A percentile compares a stretch with the other conserved stretches of the same genome.
Evolutionary conservation across 1,140 invertebrate species (phyloP).

Genomic region (Penaeus vannamei): DNA sequence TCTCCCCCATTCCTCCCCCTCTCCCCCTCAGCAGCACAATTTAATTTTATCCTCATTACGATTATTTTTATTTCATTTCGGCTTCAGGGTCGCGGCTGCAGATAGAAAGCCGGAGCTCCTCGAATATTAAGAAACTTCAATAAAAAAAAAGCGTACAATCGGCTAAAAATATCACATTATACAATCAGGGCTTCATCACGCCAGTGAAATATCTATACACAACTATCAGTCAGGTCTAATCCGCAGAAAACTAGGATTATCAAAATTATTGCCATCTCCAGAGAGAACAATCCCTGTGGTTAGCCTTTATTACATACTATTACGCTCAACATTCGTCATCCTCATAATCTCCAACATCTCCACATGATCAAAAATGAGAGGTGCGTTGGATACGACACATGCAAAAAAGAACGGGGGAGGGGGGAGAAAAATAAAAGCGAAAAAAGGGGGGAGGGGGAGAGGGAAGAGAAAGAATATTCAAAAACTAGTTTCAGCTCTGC

Average conservation of each 20-base stretch:
- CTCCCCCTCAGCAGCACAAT: too few species aligned
- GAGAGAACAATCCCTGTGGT: conserved; percentile 18
- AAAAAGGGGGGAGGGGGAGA: neutral
- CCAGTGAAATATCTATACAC: neutral
- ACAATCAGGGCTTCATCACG: neutral
- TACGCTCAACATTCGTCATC: conserved; percentile 32
- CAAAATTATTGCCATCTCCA: conserved; percentile 22
- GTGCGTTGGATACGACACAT: conserved; percentile 3
- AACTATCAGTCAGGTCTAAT: conserved; percentile 25
- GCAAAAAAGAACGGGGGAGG: neutral
- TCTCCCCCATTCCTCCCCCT: too few species aligned
- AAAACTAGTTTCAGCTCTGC: neutral
- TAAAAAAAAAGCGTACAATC: neutral
- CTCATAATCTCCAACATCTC: conserved; percentile 28
- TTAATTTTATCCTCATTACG: too few species aligned
- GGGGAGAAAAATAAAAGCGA: neutral
- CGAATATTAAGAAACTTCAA: too few species aligned
- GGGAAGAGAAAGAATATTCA: neutral
- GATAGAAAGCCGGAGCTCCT: too few species aligned
- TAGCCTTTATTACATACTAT: conserved; percentile 29
- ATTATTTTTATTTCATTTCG: too few species aligned
- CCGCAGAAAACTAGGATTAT: conserved; percentile 8
- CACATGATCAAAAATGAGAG: neutral
- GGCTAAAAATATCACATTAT: conserved; percentile 22
- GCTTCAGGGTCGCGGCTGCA: too few species aligned